Percentiles rank a stretch among this genome's conserved stretches.
Conservation (phyloP, 2,113 vertebrate genomes). For the Peucedramus taeniatus region DNA sequence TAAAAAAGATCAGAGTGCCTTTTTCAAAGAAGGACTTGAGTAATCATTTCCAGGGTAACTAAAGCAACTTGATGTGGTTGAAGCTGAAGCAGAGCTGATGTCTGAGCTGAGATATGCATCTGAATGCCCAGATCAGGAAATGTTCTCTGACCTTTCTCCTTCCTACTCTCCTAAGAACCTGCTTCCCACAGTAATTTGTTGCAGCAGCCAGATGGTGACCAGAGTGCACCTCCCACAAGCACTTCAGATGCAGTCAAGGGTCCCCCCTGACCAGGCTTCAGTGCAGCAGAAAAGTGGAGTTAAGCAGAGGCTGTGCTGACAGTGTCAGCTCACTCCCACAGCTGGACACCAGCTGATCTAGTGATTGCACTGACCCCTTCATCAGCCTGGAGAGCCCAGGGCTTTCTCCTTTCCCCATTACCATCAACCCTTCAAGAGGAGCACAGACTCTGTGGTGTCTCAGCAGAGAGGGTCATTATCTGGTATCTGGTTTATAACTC, state of each 20-base stretch:
- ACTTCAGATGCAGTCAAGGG: neutral
- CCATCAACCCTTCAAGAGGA: neutral
- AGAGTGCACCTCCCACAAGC: neutral
- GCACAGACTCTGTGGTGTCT: neutral
- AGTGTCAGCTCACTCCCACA: neutral
- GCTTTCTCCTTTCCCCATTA: neutral
- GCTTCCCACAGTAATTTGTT: neutral
- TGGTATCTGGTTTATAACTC: neutral
- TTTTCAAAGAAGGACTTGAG: neutral
- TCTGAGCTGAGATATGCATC: neutral
- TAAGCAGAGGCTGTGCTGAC: neutral
- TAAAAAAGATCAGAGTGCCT: neutral
- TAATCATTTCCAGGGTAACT: neutral
- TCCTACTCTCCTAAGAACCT: neutral
- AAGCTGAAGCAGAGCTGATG: neutral
- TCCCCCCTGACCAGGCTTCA: neutral
- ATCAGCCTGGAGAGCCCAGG: neutral
- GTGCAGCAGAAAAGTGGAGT: neutral
- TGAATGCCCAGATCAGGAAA: neutral
- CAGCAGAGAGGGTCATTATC: neutral
- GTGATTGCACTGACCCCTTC: neutral
- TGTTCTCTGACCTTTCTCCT: neutral
- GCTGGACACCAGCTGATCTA: neutral
- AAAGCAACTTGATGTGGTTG: neutral
- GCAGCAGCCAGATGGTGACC: neutral